Base-by-base conservation (phyloP, 2,797 vertebrate species). In the Clarias platycephalus region DNA sequence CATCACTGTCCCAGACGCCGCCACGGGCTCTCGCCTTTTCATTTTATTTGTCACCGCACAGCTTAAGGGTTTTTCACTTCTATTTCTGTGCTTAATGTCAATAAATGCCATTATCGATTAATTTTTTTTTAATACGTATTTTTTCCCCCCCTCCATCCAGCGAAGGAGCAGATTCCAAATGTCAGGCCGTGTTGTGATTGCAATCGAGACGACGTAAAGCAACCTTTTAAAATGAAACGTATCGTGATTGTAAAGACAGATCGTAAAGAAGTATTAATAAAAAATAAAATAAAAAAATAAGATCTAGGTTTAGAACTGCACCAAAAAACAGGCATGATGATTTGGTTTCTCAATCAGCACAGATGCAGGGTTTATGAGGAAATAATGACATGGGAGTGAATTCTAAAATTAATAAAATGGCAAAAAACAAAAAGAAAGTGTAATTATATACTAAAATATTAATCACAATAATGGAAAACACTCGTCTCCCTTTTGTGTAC, bases 61-160 rank as follows among this genome's bases (percentile, higher is more conserved):
- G 53, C 80, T 44, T 83, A 72, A 31, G 28, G 82, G 34, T 84
- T 89, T 49, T 89, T 88, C 81, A 34, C 44, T 83, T 84, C 53
- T 70, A 84, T 86, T 88, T 68, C 66, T 83, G 72, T 26, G 13
- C 81, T 89, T 89, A 89, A 88, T 90, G 89, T 90, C 89, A 88
- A 87, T 90, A 89, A 90, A 90, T 89, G 88, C 83, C 89, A 90
- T 87, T 88, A 90, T 88, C 80, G 88, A 89, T 88, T 88, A 88
- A 88, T 12, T 13, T 89, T 86, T 86, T 58, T 75, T 77, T 83
- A 83, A 89, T 88, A 88, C 80, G 85, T 86, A n/a, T 49, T 81
- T 76, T 72, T 75, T 68, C 12, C 34, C 67, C 82, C 31, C 40
- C 13, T n/a, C 2, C 37, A 62, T 22, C n/a, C 84, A 81, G 80